A percentile compares a stretch with the other conserved stretches of the same genome.
These are phyloP conservation scores for Brachyopa scutellaris DNA, from an alignment of 2,888 invertebrate species.

Conservation along the genomic window DNA sequence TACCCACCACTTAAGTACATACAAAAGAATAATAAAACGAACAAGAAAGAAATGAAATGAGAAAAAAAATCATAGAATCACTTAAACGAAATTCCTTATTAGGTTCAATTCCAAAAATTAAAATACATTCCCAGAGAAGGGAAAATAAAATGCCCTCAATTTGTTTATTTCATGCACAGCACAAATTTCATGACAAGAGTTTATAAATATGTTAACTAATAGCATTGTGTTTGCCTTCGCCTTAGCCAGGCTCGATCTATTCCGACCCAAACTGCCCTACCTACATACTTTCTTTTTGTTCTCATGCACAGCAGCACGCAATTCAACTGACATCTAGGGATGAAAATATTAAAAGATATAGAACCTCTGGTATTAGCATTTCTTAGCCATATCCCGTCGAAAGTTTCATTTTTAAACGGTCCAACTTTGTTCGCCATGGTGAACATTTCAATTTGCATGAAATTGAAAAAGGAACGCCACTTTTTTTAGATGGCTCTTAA, in stretches of 20 bases:
- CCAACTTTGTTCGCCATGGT: constrained; percentile 49
- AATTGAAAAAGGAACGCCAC: constrained; percentile 48
- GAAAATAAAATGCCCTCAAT: constrained; percentile 1
- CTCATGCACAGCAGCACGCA: constrained; percentile 38
- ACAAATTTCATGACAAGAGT: constrained; percentile 23
- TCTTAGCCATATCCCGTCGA: constrained; percentile 36
- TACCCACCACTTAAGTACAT: neutral
- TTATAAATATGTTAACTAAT: constrained; percentile 52
- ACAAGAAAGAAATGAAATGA: neutral
- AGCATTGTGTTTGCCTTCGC: constrained; percentile 35
- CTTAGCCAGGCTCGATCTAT: constrained; percentile 9
- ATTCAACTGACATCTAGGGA: constrained; percentile 35
- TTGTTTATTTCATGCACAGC: constrained; percentile 19
- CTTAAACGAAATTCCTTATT: neutral
- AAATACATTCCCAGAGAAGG: no score
- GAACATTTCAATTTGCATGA: constrained; percentile 69
- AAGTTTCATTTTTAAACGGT: constrained; percentile 46
- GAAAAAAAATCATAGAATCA: neutral
- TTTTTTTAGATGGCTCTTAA: constrained; percentile 26
- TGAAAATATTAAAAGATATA: constrained; percentile 45
- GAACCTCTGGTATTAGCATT: constrained; percentile 49
- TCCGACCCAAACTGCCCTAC: neutral
- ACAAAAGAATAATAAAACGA: neutral
- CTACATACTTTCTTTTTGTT: neutral
- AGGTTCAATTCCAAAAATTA: neutral